A percentile compares a stretch with the other conserved stretches of the same genome.
phyloP scores from a whole-genome alignment of 2,113 vertebrate species.

The Macaca nemestrina region DNA sequence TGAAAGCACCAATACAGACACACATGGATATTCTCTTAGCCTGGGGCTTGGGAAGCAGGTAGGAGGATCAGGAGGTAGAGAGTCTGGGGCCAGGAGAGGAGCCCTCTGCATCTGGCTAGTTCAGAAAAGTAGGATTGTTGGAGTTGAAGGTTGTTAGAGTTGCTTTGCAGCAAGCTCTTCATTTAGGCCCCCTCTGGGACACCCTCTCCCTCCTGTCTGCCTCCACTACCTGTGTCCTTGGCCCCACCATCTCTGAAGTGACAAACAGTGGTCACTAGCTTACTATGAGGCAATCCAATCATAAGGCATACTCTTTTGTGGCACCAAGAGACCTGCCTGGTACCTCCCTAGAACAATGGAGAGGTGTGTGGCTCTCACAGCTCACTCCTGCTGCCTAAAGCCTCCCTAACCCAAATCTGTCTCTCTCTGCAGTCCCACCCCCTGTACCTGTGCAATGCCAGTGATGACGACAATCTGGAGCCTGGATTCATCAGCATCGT shows the following conservation, averaged over 20 bases:
- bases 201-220: neutral
- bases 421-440: slow-evolving; percentile 93
- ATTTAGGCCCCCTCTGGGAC: neutral
- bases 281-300: neutral
- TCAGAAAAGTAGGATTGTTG: neutral
- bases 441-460: slow-evolving; percentile 97
- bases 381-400: neutral
- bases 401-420: slow-evolving; percentile 53
- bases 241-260: neutral
- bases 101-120: neutral
- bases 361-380: neutral
- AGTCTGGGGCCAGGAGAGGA: neutral
- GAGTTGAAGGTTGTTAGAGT: neutral
- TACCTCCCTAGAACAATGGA: neutral
- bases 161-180: neutral
- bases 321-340: neutral
- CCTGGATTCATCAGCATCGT: slow-evolving; percentile 96
- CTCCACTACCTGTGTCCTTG: neutral
- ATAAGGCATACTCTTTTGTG: neutral
- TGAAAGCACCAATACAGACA: neutral
- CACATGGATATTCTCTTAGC: neutral
- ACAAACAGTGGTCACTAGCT: neutral
- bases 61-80: neutral
- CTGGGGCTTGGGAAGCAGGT: neutral
- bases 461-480: slow-evolving; percentile 96